phyloP scores from a whole-genome alignment of 2,113 vertebrate species.

The Thunnus thynnus region DNA sequence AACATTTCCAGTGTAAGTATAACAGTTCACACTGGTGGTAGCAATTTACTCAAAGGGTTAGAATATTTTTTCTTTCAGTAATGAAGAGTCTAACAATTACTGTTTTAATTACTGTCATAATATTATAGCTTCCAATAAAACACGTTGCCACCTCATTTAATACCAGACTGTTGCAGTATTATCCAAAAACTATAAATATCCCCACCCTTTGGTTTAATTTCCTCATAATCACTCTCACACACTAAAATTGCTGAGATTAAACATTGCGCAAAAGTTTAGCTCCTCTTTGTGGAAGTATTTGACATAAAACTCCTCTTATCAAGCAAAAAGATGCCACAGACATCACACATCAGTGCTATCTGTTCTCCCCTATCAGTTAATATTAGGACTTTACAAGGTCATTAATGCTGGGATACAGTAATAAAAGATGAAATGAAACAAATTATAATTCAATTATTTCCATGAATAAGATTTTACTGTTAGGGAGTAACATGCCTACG shows the following conservation, averaged over 20 bases:
- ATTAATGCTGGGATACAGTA: neutral
- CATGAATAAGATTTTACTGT: slow-evolving; percentile 7
- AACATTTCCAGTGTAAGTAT: neutral
- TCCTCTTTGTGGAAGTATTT: neutral
- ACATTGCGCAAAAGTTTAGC: neutral
- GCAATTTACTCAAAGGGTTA: neutral
- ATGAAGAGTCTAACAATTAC: neutral
- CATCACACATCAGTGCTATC: neutral
- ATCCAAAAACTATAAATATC: slow-evolving; percentile 50
- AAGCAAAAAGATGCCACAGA: neutral
- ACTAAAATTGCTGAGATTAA: neutral
- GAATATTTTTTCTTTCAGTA: neutral
- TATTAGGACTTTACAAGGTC: neutral
- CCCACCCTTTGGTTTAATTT: slow-evolving; percentile 19
- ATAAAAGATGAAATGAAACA: slow-evolving; percentile 13
- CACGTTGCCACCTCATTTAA: slow-evolving; percentile 16
- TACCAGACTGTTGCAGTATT: neutral
- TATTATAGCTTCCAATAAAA: slow-evolving; percentile 23
- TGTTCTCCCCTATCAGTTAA: slow-evolving; percentile 4
- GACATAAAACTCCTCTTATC: neutral
- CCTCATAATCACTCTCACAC: slow-evolving; percentile 12
- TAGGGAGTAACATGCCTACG: neutral
- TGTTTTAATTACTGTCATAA: slow-evolving; percentile 21
- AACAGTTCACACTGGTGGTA: neutral
- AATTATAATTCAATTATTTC: neutral